These are phyloP conservation scores for Trichonephila inaurata DNA, from an alignment of 1,140 invertebrate species.

Conservation along the genomic window DNA sequence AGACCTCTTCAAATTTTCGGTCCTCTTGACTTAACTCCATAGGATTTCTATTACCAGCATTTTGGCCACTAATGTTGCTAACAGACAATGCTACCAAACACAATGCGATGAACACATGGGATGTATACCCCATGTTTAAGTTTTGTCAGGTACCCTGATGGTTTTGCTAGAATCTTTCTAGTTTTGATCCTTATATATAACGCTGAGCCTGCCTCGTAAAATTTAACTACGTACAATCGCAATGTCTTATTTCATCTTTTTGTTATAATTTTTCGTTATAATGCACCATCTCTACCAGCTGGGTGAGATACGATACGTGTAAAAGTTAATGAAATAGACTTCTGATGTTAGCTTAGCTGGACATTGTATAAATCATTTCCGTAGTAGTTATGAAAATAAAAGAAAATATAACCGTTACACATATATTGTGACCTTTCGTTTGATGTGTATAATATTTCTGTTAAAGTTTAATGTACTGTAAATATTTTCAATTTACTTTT, in stretches of 20 bases:
- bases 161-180: background rate
- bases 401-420: background rate
- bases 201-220: background rate
- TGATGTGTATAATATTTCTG: background rate
- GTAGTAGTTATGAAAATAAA: slow-evolving; percentile 19
- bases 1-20: background rate
- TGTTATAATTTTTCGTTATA: slow-evolving; percentile 42
- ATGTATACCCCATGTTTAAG: slow-evolving; percentile 23
- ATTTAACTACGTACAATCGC: slow-evolving; percentile 33
- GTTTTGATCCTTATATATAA: slow-evolving; percentile 6
- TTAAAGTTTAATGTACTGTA: slow-evolving; percentile 39
- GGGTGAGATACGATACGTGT: background rate
- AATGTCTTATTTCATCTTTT: background rate
- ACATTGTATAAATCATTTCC: background rate
- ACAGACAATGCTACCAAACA: background rate
- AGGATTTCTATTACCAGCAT: background rate
- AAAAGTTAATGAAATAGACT: slow-evolving; percentile 28
- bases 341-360: slow-evolving; percentile 20
- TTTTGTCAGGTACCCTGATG: background rate
- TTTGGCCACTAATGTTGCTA: background rate
- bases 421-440: background rate
- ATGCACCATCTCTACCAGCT: slow-evolving; percentile 36
- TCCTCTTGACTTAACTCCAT: background rate
- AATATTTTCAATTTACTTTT: slow-evolving; percentile 43
- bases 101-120: background rate